phyloP scores from a whole-genome alignment of 2,888 invertebrate species.

The Ditula angustiorana region DNA sequence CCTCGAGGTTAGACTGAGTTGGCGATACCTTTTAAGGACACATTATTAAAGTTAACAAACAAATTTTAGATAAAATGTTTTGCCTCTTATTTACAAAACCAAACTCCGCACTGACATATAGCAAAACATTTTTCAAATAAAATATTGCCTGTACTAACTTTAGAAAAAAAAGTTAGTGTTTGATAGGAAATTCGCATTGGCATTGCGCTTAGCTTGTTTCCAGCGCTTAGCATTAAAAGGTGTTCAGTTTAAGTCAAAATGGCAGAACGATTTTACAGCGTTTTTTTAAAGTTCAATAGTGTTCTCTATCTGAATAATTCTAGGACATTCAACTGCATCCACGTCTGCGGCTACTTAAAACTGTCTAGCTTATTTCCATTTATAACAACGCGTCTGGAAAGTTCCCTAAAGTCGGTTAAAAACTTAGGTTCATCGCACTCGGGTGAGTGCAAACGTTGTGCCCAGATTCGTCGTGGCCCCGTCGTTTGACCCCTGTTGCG shows the following conservation, averaged over 20 bases:
- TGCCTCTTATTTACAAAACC: no score
- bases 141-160: no score
- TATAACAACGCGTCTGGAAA: neutral
- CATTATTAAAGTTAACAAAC: no score
- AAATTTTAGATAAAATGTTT: no score
- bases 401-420: neutral
- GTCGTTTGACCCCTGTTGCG: slow-evolving; percentile 77
- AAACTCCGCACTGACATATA: no score
- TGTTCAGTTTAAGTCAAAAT: neutral
- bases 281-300: neutral
- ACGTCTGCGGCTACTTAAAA: neutral
- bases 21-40: no score
- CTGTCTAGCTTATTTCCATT: neutral
- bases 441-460: slow-evolving; percentile 60
- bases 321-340: neutral
- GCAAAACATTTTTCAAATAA: no score
- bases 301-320: neutral
- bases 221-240: no score
- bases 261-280: no score
- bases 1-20: no score
- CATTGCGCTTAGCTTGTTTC: neutral
- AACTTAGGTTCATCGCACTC: slow-evolving; percentile 60
- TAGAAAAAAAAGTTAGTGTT: no score
- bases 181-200: neutral
- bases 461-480: slow-evolving; percentile 76